phyloP scores from a whole-genome alignment of 2,113 vertebrate genomes.

The Sorex araneus region DNA sequence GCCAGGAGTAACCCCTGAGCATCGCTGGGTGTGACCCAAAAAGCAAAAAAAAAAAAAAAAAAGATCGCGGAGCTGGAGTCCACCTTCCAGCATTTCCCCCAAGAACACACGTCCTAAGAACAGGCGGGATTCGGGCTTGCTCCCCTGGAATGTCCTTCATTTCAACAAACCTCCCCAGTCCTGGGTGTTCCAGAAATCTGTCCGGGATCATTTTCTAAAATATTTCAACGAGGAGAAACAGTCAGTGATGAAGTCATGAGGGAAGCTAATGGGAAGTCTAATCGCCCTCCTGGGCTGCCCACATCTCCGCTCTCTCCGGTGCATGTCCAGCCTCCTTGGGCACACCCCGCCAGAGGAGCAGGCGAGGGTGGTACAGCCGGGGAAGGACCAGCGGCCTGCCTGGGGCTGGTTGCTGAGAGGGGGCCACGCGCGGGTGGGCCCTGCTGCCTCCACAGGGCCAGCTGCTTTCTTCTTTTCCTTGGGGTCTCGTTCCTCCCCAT shows the following conservation, averaged over 20 bases:
- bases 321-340: slow-evolving; percentile 4
- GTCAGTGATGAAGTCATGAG: slow-evolving; percentile 20
- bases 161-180: slow-evolving; percentile 3
- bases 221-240: slow-evolving; percentile 55
- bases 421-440: background rate
- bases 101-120: slow-evolving; percentile 32
- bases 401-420: slow-evolving; percentile 29
- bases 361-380: background rate
- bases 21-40: too few species aligned
- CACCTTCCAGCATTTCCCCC: background rate
- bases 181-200: slow-evolving; percentile 66
- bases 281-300: slow-evolving; percentile 30
- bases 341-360: background rate
- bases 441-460: slow-evolving; percentile 49
- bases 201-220: slow-evolving; percentile 69
- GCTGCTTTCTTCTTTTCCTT: slow-evolving; percentile 56
- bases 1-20: too few species aligned
- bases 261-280: slow-evolving; percentile 29
- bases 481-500: slow-evolving; percentile 62
- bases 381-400: slow-evolving; percentile 37
- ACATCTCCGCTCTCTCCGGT: slow-evolving; percentile 8
- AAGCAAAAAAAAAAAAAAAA: too few species aligned
- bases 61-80: slow-evolving; percentile 17
- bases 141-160: slow-evolving; percentile 53
- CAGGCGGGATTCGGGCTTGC: slow-evolving; percentile 47